Conservation (phyloP, 2,113 vertebrate species). For the Asarcornis scutulata region DNA sequence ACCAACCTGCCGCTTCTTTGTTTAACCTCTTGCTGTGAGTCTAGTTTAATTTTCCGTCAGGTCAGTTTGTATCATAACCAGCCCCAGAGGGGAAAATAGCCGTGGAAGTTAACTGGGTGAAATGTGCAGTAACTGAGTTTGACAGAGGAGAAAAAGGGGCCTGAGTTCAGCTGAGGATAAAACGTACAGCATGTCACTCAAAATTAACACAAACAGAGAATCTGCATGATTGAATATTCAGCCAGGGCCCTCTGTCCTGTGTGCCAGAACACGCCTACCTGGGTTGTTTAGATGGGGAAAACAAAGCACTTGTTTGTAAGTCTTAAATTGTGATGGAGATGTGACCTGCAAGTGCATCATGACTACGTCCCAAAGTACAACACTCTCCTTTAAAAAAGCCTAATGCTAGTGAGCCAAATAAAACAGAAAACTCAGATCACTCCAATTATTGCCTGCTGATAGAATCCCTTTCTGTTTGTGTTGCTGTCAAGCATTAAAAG, state of each 20-base stretch:
- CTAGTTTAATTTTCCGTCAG: slow-evolving; percentile 9
- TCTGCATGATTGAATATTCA: not conserved
- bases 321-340: not conserved
- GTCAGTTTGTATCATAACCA: slow-evolving; percentile 32
- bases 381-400: not conserved
- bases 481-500: not conserved
- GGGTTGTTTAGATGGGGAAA: not conserved
- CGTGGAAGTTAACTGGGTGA: not conserved
- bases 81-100: not conserved
- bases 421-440: not conserved
- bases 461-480: fast-evolving
- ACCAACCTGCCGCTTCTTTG: not conserved
- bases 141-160: slow-evolving; percentile 31
- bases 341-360: not conserved
- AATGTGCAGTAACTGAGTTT: slow-evolving; percentile 16
- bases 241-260: not conserved
- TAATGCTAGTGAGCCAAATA: not conserved
- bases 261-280: not conserved
- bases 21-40: not conserved
- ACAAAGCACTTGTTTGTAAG: not conserved
- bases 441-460: not conserved
- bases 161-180: slow-evolving; percentile 38
- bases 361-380: not conserved
- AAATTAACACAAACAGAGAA: not conserved
- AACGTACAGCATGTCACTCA: not conserved